These are phyloP conservation scores for Serilophus lunatus DNA, from an alignment of 2,113 vertebrate genomes.

Conservation along the genomic window DNA sequence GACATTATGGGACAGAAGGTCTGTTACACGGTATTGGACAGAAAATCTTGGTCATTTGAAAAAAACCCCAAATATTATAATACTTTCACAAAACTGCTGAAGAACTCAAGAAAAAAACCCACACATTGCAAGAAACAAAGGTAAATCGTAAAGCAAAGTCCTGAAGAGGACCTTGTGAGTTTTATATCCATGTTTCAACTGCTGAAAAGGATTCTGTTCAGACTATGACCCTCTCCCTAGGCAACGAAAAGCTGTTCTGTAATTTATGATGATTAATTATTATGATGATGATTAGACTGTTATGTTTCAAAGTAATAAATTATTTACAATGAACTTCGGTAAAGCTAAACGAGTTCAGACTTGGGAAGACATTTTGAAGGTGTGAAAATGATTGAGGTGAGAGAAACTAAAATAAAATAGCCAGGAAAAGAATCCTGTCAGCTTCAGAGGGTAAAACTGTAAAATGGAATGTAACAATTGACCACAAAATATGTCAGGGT, in stretches of 20 bases:
- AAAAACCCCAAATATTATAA: neutral
- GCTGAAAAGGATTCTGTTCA: constrained; percentile 16
- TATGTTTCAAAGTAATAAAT: constrained; percentile 37
- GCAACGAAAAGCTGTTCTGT: constrained; percentile 52
- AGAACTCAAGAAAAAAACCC: neutral
- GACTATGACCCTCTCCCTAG: constrained; percentile 38
- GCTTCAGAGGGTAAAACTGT: neutral
- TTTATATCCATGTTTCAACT: constrained; percentile 18
- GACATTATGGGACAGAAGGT: neutral
- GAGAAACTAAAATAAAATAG: neutral
- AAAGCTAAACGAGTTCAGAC: constrained; percentile 31
- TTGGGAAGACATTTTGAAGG: neutral
- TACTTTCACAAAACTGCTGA: neutral
- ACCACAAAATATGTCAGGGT: neutral
- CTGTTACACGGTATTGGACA: neutral
- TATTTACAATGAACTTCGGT: constrained; percentile 51
- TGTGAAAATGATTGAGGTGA: neutral
- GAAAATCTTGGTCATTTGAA: neutral
- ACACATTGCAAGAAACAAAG: neutral
- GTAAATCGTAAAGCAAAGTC: neutral
- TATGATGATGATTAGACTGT: too few relatives aligned
- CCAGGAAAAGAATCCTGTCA: neutral
- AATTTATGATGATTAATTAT: constrained; percentile 66
- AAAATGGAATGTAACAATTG: neutral
- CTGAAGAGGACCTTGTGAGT: neutral